Evolutionary conservation across 2,888 invertebrate species (phyloP).

Genomic region (Autographa gamma): DNA sequence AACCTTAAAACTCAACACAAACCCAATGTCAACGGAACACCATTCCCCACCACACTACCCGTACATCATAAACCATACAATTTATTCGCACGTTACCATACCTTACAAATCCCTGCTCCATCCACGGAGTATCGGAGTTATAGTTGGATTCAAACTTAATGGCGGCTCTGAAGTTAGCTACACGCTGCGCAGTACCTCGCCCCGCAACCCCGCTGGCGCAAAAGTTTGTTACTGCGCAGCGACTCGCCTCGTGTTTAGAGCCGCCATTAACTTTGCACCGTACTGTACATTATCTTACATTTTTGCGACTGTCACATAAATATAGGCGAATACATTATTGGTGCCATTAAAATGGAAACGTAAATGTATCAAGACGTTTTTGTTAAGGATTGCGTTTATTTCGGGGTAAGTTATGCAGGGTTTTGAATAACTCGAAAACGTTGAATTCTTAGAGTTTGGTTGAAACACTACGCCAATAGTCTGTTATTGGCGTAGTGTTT

Average conservation of each 20-base stretch:
- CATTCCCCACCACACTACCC: slow-evolving; percentile 16
- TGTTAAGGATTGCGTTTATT: slow-evolving; percentile 30
- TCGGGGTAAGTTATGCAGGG: neutral
- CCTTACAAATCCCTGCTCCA: slow-evolving; percentile 48
- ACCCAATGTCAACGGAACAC: neutral
- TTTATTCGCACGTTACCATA: slow-evolving; percentile 51
- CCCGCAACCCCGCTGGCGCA: no score
- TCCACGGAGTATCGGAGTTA: slow-evolving; percentile 37
- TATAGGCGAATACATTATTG: slow-evolving; percentile 58
- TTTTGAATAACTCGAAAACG: neutral
- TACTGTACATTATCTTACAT: slow-evolving; percentile 58
- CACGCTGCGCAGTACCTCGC: no score
- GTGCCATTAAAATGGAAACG: slow-evolving; percentile 48
- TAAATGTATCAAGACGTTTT: slow-evolving; percentile 48
- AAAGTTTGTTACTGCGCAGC: no score
- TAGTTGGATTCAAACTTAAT: no score
- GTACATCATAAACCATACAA: slow-evolving; percentile 54
- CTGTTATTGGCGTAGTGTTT: neutral
- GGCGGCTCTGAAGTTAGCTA: no score
- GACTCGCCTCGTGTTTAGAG: no score
- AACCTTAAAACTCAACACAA: no score
- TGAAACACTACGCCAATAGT: no score
- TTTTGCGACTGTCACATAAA: slow-evolving; percentile 59
- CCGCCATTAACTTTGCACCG: no score
- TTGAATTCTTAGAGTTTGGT: no score